These are phyloP conservation scores for Pygoscelis antarcticus DNA, from an alignment of 2,113 vertebrate species.

Conservation along the genomic window DNA sequence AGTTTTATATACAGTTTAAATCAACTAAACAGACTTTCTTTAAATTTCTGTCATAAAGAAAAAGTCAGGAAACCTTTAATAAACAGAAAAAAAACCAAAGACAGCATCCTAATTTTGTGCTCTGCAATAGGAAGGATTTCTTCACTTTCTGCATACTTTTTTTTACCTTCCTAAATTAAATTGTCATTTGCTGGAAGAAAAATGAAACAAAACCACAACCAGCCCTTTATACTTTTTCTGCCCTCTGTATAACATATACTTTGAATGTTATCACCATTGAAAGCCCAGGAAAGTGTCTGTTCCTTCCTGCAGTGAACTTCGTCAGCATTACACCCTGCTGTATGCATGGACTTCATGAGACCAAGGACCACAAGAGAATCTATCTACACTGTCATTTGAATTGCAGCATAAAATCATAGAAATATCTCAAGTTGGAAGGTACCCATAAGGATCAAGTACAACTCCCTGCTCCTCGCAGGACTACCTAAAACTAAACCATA, in stretches of 20 bases:
- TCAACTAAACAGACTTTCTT: not conserved
- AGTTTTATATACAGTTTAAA: not conserved
- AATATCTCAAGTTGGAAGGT: not conserved
- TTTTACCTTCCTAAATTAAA: not conserved
- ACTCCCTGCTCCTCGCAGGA: not conserved
- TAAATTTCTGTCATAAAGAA: not conserved
- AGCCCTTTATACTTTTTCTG: not conserved
- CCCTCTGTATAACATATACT: rapidly evolving
- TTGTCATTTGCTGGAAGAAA: not conserved
- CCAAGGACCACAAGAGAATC: not conserved
- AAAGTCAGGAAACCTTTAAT: not conserved
- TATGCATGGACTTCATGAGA: not conserved
- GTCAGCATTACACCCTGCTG: not conserved
- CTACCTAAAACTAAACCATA: not conserved
- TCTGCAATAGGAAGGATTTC: not conserved
- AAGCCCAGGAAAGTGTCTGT: not conserved
- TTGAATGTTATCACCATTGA: not conserved
- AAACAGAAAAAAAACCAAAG: not conserved
- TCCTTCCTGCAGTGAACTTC: not conserved
- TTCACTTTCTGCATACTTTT: not conserved
- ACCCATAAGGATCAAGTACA: not conserved
- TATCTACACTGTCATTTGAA: not conserved
- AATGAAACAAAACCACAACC: not conserved
- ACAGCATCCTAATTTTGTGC: not conserved
- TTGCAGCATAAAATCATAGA: not conserved